Evolutionary conservation across 2,797 vertebrate genomes (phyloP).

Genomic region (Girardinus metallicus): DNA sequence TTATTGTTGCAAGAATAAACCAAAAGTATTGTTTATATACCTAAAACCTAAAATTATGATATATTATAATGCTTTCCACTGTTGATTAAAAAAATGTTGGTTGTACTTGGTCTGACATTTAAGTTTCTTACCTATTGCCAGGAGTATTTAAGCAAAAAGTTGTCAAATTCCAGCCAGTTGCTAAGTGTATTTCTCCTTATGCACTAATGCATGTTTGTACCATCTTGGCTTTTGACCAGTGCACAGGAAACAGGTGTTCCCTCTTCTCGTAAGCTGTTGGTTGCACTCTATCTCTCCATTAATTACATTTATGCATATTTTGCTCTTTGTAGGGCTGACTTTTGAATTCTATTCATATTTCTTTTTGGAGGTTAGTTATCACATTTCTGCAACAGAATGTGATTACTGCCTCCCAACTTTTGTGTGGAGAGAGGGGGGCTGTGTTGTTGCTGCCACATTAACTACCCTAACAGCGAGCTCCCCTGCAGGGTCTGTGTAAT

Average conservation of each 20-base stretch:
- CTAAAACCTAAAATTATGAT: not conserved
- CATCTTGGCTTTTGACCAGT: not conserved
- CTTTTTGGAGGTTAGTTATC: not conserved
- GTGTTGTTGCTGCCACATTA: conserved; percentile 28
- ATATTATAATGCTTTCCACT: not conserved
- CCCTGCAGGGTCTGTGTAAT: conserved; percentile 47
- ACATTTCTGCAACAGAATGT: not conserved
- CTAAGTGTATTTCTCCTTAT: too few species aligned
- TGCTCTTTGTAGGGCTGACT: not conserved
- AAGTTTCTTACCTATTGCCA: too few species aligned
- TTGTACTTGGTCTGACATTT: too few species aligned
- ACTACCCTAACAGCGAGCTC: conserved; percentile 29
- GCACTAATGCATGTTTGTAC: too few species aligned
- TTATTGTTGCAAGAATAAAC: not conserved
- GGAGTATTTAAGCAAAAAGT: too few species aligned
- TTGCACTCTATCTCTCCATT: not conserved
- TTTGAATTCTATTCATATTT: not conserved
- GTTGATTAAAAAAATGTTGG: not conserved
- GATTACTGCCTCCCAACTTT: not conserved
- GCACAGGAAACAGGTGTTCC: not conserved
- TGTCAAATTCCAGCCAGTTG: too few species aligned
- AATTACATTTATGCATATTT: not conserved
- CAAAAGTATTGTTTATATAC: not conserved
- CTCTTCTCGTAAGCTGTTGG: not conserved
- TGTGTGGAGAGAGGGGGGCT: not conserved